Base-by-base conservation (phyloP, 1,140 invertebrate genomes). In the Megathymus violae region DNA sequence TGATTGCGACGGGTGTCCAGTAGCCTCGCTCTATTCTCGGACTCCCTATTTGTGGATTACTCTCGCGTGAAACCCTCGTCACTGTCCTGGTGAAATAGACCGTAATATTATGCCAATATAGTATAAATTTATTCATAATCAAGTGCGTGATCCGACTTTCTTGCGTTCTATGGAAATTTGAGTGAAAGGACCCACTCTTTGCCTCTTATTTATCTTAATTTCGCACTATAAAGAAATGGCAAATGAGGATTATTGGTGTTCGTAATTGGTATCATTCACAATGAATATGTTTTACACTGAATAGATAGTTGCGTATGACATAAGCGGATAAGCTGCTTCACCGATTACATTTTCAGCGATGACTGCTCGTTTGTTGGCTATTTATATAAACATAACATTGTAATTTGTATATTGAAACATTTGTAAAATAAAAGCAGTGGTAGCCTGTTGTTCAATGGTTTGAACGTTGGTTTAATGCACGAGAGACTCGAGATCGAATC, bases 11-110 rank as follows among this genome's bases (percentile, higher is more conserved):
- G 79, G 67, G 64, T 88, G 84, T 90, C 85, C 85, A 90, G 85
- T 89, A 89, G 85, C 88, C 88, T 90, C 88, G 86, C 80, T 88
- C 88, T 90, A 90, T 90, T 90, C 85, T 88, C 70, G 83, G 78
- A 84, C 79, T 78, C n/a, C 75, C 88, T 90, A 90, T 90, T 90
- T 89, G 88, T 89, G 80, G 83, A 88, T 75, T 78, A 81, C 79
- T 81, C 79, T 76, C 68, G 67, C 73, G 67, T 78, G 78, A 75
- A 82, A 76, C 75, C 71, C 71, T 74, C 71, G 17, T 61, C 54
- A 67, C 66, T 68, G 64, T 58, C 61, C 58, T 36, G 41, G 51
- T 47, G 70, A 77, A 85, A 73, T 83, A 67, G 81, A 82, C 78
- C 78, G 62, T 88, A 84, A 65, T 25, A 58, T 56, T 34, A 59